These are phyloP conservation scores for Tapera naevia DNA, from an alignment of 2,797 vertebrate genomes.

Conservation along the genomic window DNA sequence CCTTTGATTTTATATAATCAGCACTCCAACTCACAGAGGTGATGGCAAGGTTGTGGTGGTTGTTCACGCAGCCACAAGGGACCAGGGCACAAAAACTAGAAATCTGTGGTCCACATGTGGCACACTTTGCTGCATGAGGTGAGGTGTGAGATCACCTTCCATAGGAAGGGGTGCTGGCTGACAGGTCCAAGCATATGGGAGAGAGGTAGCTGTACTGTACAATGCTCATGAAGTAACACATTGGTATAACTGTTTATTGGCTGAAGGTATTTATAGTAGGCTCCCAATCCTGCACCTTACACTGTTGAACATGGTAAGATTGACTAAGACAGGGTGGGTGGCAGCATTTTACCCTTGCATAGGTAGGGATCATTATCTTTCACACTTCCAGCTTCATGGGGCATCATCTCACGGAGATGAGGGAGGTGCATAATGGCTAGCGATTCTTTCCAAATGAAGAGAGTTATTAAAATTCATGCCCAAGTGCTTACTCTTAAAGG, in stretches of 20 bases:
- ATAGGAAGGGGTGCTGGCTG: not conserved
- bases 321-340: not conserved
- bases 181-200: accelerated
- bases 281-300: not conserved
- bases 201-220: not conserved
- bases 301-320: not conserved
- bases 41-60: not conserved
- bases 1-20: not conserved
- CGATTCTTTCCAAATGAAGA: not conserved
- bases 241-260: not conserved
- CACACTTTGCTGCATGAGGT: not conserved
- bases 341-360: not conserved
- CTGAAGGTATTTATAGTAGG: not conserved
- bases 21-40: not conserved
- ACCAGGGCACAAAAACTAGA: not conserved
- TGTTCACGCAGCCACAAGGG: not conserved
- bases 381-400: accelerated
- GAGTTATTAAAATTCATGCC: not conserved
- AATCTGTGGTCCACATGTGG: accelerated
- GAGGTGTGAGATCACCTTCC: too few relatives aligned
- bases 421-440: not conserved
- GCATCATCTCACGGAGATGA: not conserved
- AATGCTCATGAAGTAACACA: accelerated
- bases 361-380: not conserved
- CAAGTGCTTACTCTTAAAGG: not conserved